Conservation (phyloP, 2,113 vertebrate species). For the Stigmatopora nigra region DNA sequence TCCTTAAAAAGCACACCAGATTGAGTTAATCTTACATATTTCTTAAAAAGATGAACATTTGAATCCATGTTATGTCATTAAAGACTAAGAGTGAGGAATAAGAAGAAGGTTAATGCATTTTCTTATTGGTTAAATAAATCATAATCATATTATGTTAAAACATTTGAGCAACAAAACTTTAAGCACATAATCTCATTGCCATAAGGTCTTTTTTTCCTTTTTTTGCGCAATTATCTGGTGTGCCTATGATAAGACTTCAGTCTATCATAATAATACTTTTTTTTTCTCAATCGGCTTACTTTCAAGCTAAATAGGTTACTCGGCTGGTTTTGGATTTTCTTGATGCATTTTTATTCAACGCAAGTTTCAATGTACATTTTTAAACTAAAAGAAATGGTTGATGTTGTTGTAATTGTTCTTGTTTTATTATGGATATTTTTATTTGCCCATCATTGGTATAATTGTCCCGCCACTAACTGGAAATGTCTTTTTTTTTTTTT, state of each 20-base stretch:
- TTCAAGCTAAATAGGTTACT: conserved; percentile 30
- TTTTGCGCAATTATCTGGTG: conserved; percentile 27
- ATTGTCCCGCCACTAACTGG: conserved; percentile 58
- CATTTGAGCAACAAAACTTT: neutral
- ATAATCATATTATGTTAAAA: neutral
- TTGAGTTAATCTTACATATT: conserved; percentile 30
- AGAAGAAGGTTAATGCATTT: neutral
- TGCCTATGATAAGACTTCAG: conserved; percentile 7
- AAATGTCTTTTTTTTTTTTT: conserved; percentile 50
- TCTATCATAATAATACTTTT: conserved; percentile 31
- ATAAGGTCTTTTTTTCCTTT: conserved; percentile 19
- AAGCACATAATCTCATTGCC: neutral
- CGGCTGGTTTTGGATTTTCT: conserved; percentile 36
- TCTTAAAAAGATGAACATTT: conserved; percentile 17
- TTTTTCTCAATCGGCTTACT: conserved; percentile 24
- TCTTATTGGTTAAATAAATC: neutral
- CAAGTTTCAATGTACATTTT: conserved; percentile 63
- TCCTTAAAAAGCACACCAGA: conserved; percentile 34
- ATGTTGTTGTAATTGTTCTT: conserved; percentile 69
- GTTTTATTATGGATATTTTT: conserved; percentile 63
- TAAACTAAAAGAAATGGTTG: conserved; percentile 65
- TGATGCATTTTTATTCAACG: conserved; percentile 44
- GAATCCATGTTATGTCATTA: neutral
- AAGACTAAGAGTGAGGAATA: neutral
- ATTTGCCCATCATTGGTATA: conserved; percentile 58